Conservation (phyloP, 2,888 invertebrate species). For the Baronia brevicornis region DNA sequence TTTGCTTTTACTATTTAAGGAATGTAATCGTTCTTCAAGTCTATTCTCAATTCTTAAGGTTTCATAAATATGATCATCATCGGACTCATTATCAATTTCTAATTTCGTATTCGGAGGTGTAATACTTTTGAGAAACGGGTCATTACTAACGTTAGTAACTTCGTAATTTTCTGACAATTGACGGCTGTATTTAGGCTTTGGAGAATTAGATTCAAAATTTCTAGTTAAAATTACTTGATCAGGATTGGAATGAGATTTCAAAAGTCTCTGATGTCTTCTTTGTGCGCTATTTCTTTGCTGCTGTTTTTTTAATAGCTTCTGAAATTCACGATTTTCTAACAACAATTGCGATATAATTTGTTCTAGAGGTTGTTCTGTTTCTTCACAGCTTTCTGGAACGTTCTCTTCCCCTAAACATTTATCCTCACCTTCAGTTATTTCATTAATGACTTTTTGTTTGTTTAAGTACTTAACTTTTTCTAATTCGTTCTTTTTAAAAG, state of each 20-base stretch:
- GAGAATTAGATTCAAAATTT: slow-evolving; percentile 38
- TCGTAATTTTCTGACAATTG: slow-evolving; percentile 55
- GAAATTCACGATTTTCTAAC: slow-evolving; percentile 88
- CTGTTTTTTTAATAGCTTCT: slow-evolving; percentile 84
- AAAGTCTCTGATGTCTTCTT: slow-evolving; percentile 70
- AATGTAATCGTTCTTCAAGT: slow-evolving; percentile 41
- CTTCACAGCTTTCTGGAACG: slow-evolving; percentile 45
- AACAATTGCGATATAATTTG: slow-evolving; percentile 88
- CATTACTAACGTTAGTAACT: slow-evolving; percentile 22
- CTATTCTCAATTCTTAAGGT: slow-evolving; percentile 68
- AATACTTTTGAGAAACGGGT: slow-evolving; percentile 28
- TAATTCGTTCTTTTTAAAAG: slow-evolving; percentile 70
- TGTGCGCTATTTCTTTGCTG: slow-evolving; percentile 74
- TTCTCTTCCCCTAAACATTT: slow-evolving; percentile 33
- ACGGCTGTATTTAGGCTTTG: slow-evolving; percentile 52
- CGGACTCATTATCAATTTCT: slow-evolving; percentile 37
- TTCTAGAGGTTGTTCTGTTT: slow-evolving; percentile 77
- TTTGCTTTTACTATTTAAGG: slow-evolving; percentile 47
- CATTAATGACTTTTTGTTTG: slow-evolving; percentile 65
- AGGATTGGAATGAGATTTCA: slow-evolving; percentile 70
- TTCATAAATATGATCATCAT: slow-evolving; percentile 78
- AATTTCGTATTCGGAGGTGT: slow-evolving; percentile 27
- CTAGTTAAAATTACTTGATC: slow-evolving; percentile 65
- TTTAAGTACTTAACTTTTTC: slow-evolving; percentile 68
- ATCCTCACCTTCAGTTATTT: slow-evolving; percentile 58